Evolutionary conservation across 2,113 vertebrate genomes (phyloP).

Genomic region (Panthera tigris): DNA sequence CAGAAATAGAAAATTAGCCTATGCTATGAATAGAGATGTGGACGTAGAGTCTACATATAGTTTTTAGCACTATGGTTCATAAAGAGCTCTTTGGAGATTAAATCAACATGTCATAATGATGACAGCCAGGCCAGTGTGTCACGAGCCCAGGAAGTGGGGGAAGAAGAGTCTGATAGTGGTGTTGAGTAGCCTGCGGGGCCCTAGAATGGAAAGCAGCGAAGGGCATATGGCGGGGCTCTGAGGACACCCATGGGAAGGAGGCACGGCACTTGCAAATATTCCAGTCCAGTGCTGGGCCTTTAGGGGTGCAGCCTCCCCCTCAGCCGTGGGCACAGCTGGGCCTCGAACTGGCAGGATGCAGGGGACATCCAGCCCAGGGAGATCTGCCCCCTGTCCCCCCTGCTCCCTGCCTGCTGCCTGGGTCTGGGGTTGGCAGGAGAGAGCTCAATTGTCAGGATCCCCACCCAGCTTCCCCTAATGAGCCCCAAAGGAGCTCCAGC

Average conservation of each 20-base stretch:
- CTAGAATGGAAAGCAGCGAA: not conserved
- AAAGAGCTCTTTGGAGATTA: not conserved
- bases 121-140: not conserved
- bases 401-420: not conserved
- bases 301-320: not conserved
- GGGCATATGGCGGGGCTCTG: not conserved
- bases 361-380: not conserved
- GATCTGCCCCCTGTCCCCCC: not conserved
- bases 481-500: conserved; percentile 43
- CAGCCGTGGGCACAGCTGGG: not conserved
- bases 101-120: not conserved
- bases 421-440: not conserved
- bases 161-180: not conserved
- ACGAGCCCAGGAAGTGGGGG: not conserved
- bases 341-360: not conserved
- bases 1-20: not conserved
- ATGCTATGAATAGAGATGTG: not conserved
- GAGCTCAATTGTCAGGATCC: not conserved
- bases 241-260: not conserved
- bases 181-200: not conserved
- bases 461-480: conserved; percentile 32
- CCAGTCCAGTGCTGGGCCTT: not conserved
- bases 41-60: not conserved
- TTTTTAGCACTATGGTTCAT: not conserved
- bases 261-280: conserved; percentile 47